Evolutionary conservation across 2,888 invertebrate species (phyloP).

Genomic region (Hydrotaea diabolus): DNA sequence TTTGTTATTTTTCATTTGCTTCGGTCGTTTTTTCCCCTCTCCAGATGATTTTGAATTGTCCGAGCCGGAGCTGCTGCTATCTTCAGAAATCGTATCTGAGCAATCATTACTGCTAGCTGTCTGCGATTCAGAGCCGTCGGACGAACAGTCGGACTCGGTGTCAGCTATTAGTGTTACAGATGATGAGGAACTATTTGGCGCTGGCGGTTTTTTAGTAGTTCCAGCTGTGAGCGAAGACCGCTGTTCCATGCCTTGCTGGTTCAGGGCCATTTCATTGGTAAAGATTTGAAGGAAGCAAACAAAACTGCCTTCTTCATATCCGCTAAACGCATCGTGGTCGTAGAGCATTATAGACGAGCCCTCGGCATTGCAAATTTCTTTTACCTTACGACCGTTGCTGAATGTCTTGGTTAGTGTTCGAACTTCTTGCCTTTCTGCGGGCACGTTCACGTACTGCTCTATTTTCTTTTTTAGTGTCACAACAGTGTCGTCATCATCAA

Average conservation of each 20-base stretch:
- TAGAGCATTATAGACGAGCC: conserved; percentile 61
- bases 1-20: not conserved
- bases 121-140: not conserved
- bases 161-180: conserved; percentile 49
- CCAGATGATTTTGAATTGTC: not conserved
- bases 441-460: conserved; percentile 52
- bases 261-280: conserved; percentile 51
- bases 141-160: conserved; percentile 31
- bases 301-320: conserved; percentile 45
- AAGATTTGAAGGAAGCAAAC: conserved; percentile 60
- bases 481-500: conserved; percentile 59
- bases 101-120: conserved; percentile 32
- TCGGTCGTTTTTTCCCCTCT: conserved; percentile 41
- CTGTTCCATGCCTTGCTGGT: conserved; percentile 55
- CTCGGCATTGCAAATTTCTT: conserved; percentile 38
- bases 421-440: conserved; percentile 57
- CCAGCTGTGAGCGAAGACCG: not conserved
- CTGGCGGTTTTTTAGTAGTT: not conserved
- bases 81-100: conserved; percentile 37
- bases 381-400: conserved; percentile 24
- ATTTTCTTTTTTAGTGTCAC: conserved; percentile 52
- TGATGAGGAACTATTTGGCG: conserved; percentile 44
- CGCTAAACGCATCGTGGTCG: conserved; percentile 29
- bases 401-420: conserved; percentile 49
- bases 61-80: conserved; percentile 26